phyloP scores from a whole-genome alignment of 2,888 invertebrate species.

The Diabrotica balteata region DNA sequence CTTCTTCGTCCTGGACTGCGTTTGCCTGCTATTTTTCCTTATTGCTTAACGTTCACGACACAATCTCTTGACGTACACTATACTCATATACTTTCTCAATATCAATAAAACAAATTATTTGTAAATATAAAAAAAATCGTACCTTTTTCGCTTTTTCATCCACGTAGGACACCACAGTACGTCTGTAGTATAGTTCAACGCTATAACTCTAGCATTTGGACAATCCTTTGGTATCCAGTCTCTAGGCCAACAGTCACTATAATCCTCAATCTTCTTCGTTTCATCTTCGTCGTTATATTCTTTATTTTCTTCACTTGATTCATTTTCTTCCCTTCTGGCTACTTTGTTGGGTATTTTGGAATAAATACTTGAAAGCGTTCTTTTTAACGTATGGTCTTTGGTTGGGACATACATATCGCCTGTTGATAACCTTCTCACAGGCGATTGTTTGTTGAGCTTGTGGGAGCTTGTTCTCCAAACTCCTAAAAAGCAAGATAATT shows the following conservation, averaged over 20 bases:
- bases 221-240: constrained; percentile 86
- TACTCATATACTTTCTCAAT: too few relatives aligned
- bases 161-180: constrained; percentile 80
- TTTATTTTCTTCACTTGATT: constrained; percentile 19
- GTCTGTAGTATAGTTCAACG: constrained; percentile 83
- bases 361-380: constrained; percentile 47
- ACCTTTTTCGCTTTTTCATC: constrained; percentile 72
- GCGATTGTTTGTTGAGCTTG: constrained; percentile 51
- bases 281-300: constrained; percentile 34
- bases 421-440: constrained; percentile 45
- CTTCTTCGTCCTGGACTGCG: too few relatives aligned
- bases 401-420: constrained; percentile 47
- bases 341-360: constrained; percentile 48
- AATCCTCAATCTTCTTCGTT: constrained; percentile 47
- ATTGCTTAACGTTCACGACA: too few relatives aligned
- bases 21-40: too few relatives aligned
- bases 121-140: constrained; percentile 34
- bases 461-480: constrained; percentile 64
- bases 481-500: constrained; percentile 54
- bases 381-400: constrained; percentile 45
- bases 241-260: constrained; percentile 80
- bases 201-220: constrained; percentile 78
- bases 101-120: neutral
- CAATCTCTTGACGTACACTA: too few relatives aligned
- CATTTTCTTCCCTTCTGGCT: constrained; percentile 40